Conservation (phyloP, 2,113 vertebrate genomes). For the Vulpes ferrilata region DNA sequence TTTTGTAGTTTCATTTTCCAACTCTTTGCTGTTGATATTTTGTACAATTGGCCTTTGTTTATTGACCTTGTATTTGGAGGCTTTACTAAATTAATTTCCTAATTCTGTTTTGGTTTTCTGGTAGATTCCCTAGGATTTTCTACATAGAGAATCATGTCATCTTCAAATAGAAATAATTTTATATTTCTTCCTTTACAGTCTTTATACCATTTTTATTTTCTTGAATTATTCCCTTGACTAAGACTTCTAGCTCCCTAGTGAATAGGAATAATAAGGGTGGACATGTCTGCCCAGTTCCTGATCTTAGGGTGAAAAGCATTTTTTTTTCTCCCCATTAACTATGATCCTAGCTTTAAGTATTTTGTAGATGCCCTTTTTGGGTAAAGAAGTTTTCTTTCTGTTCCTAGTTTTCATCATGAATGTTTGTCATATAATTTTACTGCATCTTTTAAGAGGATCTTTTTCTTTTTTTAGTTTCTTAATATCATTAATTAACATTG, state of each 20-base stretch:
- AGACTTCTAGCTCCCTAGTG: neutral
- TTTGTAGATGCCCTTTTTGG: neutral
- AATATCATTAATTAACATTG: neutral
- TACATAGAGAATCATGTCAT: neutral
- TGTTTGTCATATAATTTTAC: neutral
- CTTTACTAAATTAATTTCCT: neutral
- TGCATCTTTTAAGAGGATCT: neutral
- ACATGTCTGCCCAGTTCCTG: neutral
- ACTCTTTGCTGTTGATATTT: conserved; percentile 13
- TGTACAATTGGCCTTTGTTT: neutral
- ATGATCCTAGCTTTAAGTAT: neutral
- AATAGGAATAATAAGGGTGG: neutral
- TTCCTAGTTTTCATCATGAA: neutral
- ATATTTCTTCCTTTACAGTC: neutral
- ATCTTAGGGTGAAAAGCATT: neutral
- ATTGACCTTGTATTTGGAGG: neutral
- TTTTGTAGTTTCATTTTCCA: neutral
- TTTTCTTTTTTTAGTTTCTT: neutral
- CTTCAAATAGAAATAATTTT: neutral
- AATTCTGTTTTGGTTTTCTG: conserved; percentile 11
- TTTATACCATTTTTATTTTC: neutral
- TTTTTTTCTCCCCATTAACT: neutral
- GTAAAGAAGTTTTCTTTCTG: neutral
- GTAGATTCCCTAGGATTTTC: neutral
- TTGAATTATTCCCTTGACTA: neutral